Evolutionary conservation across 2,113 vertebrate genomes (phyloP), one percentile per base, ranked within the genome.

Genomic region (Micronycteris hirsuta): DNA sequence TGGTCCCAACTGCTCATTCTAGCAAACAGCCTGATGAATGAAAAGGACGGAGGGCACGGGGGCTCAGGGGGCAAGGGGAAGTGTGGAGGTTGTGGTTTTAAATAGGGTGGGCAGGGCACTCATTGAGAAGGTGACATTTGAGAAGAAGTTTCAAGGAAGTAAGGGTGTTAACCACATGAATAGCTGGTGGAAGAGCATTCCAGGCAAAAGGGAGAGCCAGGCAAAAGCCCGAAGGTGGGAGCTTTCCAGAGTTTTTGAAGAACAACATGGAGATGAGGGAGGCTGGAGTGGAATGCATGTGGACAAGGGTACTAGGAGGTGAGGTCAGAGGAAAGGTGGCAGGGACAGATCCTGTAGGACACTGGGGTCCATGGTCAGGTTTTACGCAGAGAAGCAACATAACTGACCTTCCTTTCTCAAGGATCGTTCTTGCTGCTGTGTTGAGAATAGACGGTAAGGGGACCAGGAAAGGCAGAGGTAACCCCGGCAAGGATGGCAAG

Each of bases 271-370:
- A 83, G 11, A 19, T 54, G 13, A 31, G 1, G n/a, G 31, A 89
- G 17, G 38, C 24, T 24, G 14, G 28, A n/a, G 4, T 10, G 7
- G 26, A 26, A 11, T 28, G 17, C n/a, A 13, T 13, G 4, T 9
- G 14, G 31, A 3, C 17, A 17, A 36, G 16, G 17, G 16, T 26
- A 8, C 0, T 0, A 67, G 43, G 3, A 24, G 22, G 36, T 47
- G 41, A 31, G 6, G 5, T 31, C 47, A 80, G 41, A 47, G 20
- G 3, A 33, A 45, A 74, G n/a, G 8, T 7, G 15, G 15, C 4
- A 17, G 14, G 9, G 31, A 7, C 65, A 86, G 17, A 26, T 17
- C 73, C 45, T 5, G 1, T 3, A 41, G 61, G 41, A 41, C 45
- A 20, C 67, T 61, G 28, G 17, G 12, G 11, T 67, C 63, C 20